These are phyloP conservation scores for Ptyas mucosa DNA, from an alignment of 2,113 vertebrate species.

Conservation along the genomic window DNA sequence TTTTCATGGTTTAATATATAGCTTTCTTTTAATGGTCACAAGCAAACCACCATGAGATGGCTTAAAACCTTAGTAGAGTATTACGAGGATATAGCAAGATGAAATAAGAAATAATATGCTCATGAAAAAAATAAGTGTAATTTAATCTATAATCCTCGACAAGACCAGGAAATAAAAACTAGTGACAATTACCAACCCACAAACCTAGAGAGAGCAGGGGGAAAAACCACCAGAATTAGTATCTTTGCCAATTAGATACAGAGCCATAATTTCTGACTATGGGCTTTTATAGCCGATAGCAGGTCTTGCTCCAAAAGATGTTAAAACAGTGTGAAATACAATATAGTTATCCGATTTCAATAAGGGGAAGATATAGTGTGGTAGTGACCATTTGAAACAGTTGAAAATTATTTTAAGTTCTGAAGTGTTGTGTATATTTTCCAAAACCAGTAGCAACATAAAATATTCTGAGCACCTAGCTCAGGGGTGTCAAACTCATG, in stretches of 20 bases:
- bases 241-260: background rate
- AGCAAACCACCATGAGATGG: background rate
- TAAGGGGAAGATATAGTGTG: background rate
- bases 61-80: background rate
- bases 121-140: background rate
- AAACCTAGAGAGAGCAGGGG: background rate
- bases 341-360: slow-evolving; percentile 11
- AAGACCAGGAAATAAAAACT: background rate
- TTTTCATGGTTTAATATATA: background rate
- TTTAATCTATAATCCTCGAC: background rate
- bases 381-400: slow-evolving; percentile 46
- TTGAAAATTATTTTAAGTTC: slow-evolving; percentile 38
- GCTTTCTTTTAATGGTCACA: background rate
- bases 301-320: background rate
- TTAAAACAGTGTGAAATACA: rapidly evolving
- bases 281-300: background rate
- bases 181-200: background rate
- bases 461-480: slow-evolving; percentile 42
- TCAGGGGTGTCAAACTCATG: background rate
- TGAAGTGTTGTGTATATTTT: background rate
- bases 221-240: rapidly evolving
- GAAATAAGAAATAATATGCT: background rate
- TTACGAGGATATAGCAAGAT: background rate
- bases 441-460: slow-evolving; percentile 28
- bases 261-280: background rate